Base-by-base conservation (phyloP, 2,113 vertebrate genomes). In the Paradisaea rubra region DNA sequence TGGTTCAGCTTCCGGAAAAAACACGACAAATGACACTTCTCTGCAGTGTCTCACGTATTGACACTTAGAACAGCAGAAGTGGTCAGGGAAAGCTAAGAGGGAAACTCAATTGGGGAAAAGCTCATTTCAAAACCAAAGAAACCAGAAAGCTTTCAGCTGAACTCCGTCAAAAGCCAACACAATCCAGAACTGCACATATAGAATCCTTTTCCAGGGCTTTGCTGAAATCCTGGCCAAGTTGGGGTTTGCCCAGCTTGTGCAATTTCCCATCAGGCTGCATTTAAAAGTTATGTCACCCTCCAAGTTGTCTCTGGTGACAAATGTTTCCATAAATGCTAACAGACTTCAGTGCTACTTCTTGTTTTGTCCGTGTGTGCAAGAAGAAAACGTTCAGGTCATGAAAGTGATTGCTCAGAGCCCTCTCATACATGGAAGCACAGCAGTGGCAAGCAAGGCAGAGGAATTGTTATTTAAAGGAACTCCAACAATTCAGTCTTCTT, bases 291-390 rank as follows among this genome's bases (percentile, higher is more conserved):
- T 89, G 88, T 77, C 89, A 95, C 81, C 85, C 92, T 96, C 86
- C 33, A 88, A 89, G 81, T 93, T 90, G 84, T 57, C 52, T 71
- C 49, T 94, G 81, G 93, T 97, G 97, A 98, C 96, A 96, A 97
- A 97, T 94, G 86, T 94, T 97, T 97, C 92, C 93, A 73, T 84
- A 96, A 97, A 97, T 81, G 90, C 86, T 95, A 97, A 97, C 91
- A 97, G 95, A 94, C 64, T 44, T 94, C 94, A 95, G 54, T 82
- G 90, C 76, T 95, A 82, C 82, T 96, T 97, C 91, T 92, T 92
- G 73, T 95, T 97, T 97, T 65, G 74, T 65, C 71, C 71, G 39
- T 77, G 77, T 81, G 79, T 50, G 65, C 73, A 93, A 78, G 78
- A 88, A 59, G 37, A 86, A 42, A 86, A 53, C 6, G n/a, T 92